Conservation (phyloP, 1,140 invertebrate genomes). For the Phymorhynchus buccinoides region DNA sequence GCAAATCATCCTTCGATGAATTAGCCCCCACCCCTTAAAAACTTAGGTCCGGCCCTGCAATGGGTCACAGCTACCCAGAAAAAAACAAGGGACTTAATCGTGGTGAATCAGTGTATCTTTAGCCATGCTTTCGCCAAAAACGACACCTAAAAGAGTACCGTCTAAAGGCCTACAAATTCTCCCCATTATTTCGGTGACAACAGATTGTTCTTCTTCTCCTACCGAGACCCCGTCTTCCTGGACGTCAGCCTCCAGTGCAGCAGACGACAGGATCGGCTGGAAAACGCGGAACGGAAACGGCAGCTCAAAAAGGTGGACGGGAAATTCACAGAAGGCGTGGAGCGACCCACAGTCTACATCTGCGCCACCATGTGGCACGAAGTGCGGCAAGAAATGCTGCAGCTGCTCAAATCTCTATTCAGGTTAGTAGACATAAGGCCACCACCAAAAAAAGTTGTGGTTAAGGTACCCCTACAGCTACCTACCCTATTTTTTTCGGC, state of each 20-base stretch:
- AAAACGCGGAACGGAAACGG: slow-evolving; percentile 38
- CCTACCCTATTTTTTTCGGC: too few relatives aligned
- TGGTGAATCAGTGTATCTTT: too few relatives aligned
- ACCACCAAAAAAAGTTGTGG: too few relatives aligned
- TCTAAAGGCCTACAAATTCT: too few relatives aligned
- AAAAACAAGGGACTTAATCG: too few relatives aligned
- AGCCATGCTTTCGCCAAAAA: too few relatives aligned
- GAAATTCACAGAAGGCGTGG: slow-evolving; percentile 33
- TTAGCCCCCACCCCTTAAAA: too few relatives aligned
- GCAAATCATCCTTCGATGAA: too few relatives aligned
- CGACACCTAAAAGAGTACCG: too few relatives aligned
- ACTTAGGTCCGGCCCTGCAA: too few relatives aligned
- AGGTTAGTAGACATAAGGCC: slow-evolving; percentile 52
- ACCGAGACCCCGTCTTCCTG: slow-evolving; percentile 92
- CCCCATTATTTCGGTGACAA: neutral
- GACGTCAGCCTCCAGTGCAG: slow-evolving; percentile 88
- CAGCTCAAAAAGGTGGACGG: slow-evolving; percentile 15
- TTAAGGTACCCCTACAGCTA: too few relatives aligned
- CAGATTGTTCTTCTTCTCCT: slow-evolving; percentile 89
- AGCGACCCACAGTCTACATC: slow-evolving; percentile 55
- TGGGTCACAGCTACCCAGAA: too few relatives aligned
- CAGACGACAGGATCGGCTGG: slow-evolving; percentile 43
- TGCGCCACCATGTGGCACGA: slow-evolving; percentile 67
- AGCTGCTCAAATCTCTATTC: slow-evolving; percentile 62
- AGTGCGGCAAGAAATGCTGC: slow-evolving; percentile 59